Evolutionary conservation across 1,140 invertebrate species (phyloP).

Genomic region (Lepidurus apus): DNA sequence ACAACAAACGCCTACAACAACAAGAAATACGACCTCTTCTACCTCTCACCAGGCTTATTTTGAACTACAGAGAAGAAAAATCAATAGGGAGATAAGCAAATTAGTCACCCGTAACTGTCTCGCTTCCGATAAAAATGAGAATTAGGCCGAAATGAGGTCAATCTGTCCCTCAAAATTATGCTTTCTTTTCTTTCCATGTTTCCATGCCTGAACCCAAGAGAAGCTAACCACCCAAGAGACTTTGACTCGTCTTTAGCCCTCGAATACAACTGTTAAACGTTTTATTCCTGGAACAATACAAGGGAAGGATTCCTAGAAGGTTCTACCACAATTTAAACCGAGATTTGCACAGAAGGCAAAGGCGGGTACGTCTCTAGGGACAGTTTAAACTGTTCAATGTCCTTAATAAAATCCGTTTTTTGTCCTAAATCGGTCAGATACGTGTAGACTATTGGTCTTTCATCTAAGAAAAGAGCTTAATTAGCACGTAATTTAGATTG

Average conservation of each 20-base stretch:
- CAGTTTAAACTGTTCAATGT: background rate
- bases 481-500: background rate
- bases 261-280: background rate
- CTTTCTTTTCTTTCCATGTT: background rate
- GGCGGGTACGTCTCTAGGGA: background rate
- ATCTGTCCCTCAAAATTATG: background rate
- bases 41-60: background rate
- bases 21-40: background rate
- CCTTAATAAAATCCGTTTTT: background rate
- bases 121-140: background rate
- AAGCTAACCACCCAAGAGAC: background rate
- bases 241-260: background rate
- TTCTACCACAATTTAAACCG: background rate
- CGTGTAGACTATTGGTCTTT: background rate
- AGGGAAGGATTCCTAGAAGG: background rate
- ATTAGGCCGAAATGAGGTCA: background rate
- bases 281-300: background rate
- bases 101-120: background rate
- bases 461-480: background rate
- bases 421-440: background rate
- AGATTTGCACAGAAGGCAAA: background rate
- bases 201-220: background rate
- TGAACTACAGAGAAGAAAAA: background rate
- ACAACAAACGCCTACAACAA: slow-evolving; percentile 1
- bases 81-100: background rate